These are phyloP conservation scores for Neopipo cinnamomea DNA, from an alignment of 2,113 vertebrate genomes.

Conservation along the genomic window DNA sequence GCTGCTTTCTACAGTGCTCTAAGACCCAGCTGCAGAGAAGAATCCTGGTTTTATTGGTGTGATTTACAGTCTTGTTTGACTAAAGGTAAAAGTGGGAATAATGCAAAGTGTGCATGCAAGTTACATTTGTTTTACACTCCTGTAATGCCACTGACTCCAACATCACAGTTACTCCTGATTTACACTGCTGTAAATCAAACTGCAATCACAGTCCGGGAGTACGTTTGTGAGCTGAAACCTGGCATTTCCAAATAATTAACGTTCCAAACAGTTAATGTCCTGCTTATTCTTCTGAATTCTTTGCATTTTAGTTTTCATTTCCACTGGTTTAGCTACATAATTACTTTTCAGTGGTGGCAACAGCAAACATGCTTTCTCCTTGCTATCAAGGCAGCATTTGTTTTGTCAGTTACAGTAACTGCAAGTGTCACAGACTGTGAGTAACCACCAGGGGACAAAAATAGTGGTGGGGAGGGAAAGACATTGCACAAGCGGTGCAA, in stretches of 20 bases:
- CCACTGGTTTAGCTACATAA: neutral
- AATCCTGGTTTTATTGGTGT: neutral
- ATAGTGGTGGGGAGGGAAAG: neutral
- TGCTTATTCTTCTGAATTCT: conserved; percentile 4
- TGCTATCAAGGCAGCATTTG: neutral
- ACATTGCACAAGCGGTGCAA: neutral
- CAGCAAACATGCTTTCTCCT: neutral
- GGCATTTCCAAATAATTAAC: neutral
- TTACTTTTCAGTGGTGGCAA: neutral
- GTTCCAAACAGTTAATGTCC: neutral
- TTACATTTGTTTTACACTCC: neutral
- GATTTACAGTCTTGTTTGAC: neutral
- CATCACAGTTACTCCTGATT: neutral
- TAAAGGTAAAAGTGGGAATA: neutral
- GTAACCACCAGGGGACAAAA: neutral
- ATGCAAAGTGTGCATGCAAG: fast-evolving
- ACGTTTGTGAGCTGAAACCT: neutral
- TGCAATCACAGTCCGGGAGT: neutral
- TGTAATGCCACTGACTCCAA: neutral
- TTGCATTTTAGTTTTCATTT: neutral
- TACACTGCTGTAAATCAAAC: conserved; percentile 8
- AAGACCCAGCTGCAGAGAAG: neutral
- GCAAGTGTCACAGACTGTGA: neutral
- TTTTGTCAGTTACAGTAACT: neutral
- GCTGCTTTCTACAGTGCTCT: fast-evolving